Evolutionary conservation across 2,797 vertebrate species (phyloP).

Genomic region (Corythornis leucogaster): DNA sequence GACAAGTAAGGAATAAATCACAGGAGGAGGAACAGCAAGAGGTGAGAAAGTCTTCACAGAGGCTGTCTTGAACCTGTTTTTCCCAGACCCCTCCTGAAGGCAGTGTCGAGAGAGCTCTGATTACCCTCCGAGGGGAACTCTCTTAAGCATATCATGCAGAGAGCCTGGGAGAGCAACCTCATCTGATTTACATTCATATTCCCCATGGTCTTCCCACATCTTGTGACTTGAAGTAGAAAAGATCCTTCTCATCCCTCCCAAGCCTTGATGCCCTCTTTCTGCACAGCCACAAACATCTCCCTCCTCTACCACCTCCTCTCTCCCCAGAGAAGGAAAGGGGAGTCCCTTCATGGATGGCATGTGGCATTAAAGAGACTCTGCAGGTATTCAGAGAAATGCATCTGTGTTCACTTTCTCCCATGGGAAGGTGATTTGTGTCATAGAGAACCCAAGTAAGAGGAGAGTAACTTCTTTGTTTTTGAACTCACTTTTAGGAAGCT

Average conservation of each 20-base stretch:
- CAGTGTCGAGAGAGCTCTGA: background rate
- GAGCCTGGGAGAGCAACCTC: background rate
- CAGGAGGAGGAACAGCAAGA: background rate
- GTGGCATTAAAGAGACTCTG: background rate
- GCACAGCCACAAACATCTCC: background rate
- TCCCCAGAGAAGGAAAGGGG: background rate
- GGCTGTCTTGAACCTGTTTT: background rate
- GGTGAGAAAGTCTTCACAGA: background rate
- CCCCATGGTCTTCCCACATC: fast-evolving
- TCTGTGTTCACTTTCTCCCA: background rate
- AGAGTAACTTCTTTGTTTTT: background rate
- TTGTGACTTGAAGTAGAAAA: background rate
- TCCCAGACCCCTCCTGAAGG: background rate
- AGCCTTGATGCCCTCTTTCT: background rate
- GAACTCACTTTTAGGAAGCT: background rate
- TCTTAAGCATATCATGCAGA: background rate
- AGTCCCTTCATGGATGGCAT: background rate
- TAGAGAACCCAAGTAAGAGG: background rate
- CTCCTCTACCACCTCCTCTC: background rate
- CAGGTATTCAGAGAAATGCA: background rate
- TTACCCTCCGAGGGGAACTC: background rate
- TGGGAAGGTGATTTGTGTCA: background rate
- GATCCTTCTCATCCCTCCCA: too few relatives aligned
- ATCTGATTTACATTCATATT: background rate
- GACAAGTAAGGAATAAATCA: background rate